Conservation (phyloP, 2,797 vertebrate species). For the Rhinichthys osculus region DNA sequence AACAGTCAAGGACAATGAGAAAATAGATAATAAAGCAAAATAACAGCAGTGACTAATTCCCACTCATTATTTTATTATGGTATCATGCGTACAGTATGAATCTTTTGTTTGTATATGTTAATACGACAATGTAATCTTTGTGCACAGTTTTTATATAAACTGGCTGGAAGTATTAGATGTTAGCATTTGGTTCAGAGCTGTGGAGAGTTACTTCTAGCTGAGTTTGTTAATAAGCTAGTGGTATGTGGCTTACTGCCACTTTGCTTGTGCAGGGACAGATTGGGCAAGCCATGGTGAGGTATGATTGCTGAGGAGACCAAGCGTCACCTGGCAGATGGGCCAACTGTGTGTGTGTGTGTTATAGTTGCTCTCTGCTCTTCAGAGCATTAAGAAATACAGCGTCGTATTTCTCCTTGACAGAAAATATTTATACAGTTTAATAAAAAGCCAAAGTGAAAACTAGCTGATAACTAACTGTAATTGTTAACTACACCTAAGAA, state of each 20-base stretch:
- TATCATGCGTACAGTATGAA: neutral
- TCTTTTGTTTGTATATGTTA: neutral
- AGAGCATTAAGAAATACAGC: neutral
- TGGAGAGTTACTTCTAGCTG: slow-evolving; percentile 50
- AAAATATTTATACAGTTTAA: neutral
- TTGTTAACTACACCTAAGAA: neutral
- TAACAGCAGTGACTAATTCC: neutral
- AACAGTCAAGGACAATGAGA: slow-evolving; percentile 1
- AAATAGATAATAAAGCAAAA: neutral
- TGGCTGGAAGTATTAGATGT: slow-evolving; percentile 8
- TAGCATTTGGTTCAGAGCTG: slow-evolving; percentile 42
- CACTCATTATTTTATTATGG: neutral
- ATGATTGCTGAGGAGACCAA: slow-evolving; percentile 79
- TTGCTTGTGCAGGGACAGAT: slow-evolving; percentile 83
- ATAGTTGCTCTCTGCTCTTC: slow-evolving; percentile 11
- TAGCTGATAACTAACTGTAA: neutral
- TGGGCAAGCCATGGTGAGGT: slow-evolving; percentile 77
- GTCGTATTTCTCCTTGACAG: neutral
- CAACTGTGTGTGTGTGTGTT: slow-evolving; percentile 59
- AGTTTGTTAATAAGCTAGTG: slow-evolving; percentile 59
- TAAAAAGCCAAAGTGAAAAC: neutral
- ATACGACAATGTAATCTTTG: neutral
- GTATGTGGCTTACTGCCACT: slow-evolving; percentile 67
- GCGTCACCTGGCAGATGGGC: slow-evolving; percentile 81
- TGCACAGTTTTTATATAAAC: slow-evolving; percentile 4